phyloP scores from a whole-genome alignment of 2,113 vertebrate species.

The Lonchura striata region DNA sequence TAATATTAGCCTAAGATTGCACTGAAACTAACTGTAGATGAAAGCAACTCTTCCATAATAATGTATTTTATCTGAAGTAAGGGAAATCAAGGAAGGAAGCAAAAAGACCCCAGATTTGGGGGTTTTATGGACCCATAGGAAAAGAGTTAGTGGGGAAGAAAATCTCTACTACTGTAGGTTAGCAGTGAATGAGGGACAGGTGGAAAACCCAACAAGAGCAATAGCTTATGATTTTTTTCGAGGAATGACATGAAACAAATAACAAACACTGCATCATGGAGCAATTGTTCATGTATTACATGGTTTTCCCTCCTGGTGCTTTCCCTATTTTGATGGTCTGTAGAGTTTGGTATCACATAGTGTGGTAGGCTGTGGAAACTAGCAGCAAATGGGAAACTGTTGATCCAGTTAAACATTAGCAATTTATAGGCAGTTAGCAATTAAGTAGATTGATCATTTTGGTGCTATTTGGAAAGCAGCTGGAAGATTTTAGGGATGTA shows the following conservation, averaged over 20 bases:
- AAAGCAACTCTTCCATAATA: not conserved
- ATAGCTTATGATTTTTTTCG: not conserved
- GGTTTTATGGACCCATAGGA: fast-evolving
- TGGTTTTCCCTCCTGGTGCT: not conserved
- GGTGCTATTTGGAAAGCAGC: not conserved
- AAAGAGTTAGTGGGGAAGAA: not conserved
- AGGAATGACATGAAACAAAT: not conserved
- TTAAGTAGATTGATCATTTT: not conserved
- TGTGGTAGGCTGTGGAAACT: not conserved
- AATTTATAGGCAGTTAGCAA: not conserved
- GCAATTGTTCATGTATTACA: not conserved
- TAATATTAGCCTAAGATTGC: not conserved
- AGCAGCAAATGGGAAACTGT: not conserved
- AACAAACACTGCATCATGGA: not conserved
- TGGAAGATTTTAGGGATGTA: not conserved
- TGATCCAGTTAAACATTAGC: not conserved
- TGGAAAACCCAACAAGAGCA: not conserved
- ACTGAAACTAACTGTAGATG: not conserved
- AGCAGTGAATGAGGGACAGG: not conserved
- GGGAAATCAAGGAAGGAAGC: not conserved
- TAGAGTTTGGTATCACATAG: not conserved
- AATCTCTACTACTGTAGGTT: not conserved
- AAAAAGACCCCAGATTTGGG: not conserved
- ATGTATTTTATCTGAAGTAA: not conserved
- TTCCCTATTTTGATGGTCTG: not conserved